Evolutionary conservation across 2,888 invertebrate genomes (phyloP).

Genomic region (Podabrus alpinus): DNA sequence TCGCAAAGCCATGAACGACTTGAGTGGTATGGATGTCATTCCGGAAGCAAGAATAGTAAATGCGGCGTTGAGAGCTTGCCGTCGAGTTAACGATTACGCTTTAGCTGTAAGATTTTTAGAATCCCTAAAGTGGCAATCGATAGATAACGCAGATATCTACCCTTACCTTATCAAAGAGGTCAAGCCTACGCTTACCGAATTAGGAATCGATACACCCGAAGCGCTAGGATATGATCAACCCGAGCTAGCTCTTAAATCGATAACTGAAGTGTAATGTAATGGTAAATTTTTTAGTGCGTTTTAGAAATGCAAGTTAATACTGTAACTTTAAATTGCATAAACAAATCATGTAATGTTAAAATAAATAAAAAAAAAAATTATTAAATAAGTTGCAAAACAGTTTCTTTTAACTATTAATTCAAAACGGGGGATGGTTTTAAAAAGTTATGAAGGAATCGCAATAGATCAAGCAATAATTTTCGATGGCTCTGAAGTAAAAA

Average conservation of each 20-base stretch:
- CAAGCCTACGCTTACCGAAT: constrained; percentile 86
- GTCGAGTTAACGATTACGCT: constrained; percentile 92
- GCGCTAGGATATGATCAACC: constrained; percentile 97
- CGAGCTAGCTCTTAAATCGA: constrained; percentile 81
- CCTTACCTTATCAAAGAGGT: constrained; percentile 90
- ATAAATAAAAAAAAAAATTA: too few species aligned
- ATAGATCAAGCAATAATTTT: too few species aligned
- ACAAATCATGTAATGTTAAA: constrained; percentile 3
- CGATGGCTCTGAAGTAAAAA: too few species aligned
- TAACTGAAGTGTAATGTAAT: constrained; percentile 65
- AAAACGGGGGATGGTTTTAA: too few species aligned
- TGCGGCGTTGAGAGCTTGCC: constrained; percentile 87
- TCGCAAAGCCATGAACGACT: constrained; percentile 87
- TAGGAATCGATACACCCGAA: constrained; percentile 92
- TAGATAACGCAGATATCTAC: constrained; percentile 75
- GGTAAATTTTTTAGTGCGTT: background rate
- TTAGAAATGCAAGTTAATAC: constrained; percentile 1
- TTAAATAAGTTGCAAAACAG: too few species aligned
- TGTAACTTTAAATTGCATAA: constrained; percentile 35
- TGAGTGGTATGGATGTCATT: constrained; percentile 87
- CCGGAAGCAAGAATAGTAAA: constrained; percentile 90
- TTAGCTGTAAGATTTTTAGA: constrained; percentile 92
- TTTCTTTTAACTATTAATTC: too few species aligned
- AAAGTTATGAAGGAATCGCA: too few species aligned
- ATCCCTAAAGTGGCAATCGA: constrained; percentile 88